A percentile compares a stretch with the other conserved stretches of the same genome.
Conservation (phyloP, 2,888 invertebrate genomes). For the Dicranocentrus wangi region DNA sequence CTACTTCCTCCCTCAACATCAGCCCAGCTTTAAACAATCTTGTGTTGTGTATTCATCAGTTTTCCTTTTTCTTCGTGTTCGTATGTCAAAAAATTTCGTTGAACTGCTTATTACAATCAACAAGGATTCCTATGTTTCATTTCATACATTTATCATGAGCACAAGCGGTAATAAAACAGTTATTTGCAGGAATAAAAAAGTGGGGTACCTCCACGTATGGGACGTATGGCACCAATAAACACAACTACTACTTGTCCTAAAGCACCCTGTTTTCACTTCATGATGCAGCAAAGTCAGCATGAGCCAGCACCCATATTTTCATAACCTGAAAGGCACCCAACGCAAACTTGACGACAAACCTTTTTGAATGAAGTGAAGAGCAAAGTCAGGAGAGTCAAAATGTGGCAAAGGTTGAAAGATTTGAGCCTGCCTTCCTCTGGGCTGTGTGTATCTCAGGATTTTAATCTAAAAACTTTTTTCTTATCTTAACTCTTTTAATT, state of each 20-base stretch:
- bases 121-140: not conserved
- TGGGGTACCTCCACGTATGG: not conserved
- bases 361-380: not conserved
- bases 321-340: not conserved
- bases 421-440: not conserved
- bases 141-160: not conserved
- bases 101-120: not conserved
- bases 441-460: not conserved
- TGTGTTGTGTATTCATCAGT: too few species aligned
- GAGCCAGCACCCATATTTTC: not conserved
- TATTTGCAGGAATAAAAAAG: not conserved
- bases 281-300: not conserved
- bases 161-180: not conserved
- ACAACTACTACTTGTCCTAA: not conserved
- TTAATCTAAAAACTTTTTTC: not conserved
- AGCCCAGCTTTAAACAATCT: too few species aligned
- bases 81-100: too few species aligned
- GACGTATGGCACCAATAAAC: not conserved
- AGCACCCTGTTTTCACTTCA: not conserved
- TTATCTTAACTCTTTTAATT: not conserved
- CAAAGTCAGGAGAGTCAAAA: not conserved
- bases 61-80: too few species aligned
- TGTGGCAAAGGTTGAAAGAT: not conserved
- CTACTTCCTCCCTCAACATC: too few species aligned
- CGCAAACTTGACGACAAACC: not conserved